Percentiles rank a stretch among this genome's conserved stretches.
These are phyloP conservation scores for Chrysolina americana DNA, from an alignment of 2,888 invertebrate species.

Conservation along the genomic window DNA sequence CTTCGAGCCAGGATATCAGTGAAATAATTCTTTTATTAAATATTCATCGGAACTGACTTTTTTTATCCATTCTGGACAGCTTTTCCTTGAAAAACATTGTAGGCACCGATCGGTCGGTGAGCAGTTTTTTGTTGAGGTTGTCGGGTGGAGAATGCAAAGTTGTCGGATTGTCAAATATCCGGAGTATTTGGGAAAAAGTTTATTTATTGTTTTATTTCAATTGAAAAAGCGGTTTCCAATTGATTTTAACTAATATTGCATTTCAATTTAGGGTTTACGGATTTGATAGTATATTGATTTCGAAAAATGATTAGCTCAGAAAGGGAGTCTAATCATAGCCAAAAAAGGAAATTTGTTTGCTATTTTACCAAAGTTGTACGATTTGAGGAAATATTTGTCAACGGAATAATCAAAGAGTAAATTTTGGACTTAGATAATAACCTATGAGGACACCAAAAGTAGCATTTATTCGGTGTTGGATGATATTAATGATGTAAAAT, in stretches of 20 bases:
- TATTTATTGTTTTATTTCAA: neutral
- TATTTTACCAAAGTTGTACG: neutral
- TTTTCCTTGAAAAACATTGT: neutral
- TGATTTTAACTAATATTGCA: neutral
- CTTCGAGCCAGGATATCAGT: too few relatives aligned
- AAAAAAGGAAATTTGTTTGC: neutral
- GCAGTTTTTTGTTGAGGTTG: neutral
- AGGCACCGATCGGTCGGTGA: neutral
- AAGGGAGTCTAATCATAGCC: neutral
- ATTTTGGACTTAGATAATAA: too few relatives aligned
- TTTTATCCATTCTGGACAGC: too few relatives aligned
- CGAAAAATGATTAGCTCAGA: neutral
- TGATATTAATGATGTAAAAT: too few relatives aligned
- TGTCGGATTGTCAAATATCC: neutral
- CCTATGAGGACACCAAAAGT: too few relatives aligned
- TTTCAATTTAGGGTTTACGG: neutral
- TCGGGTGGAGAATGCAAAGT: neutral
- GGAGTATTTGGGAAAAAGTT: neutral
- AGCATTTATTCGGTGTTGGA: too few relatives aligned
- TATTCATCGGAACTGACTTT: too few relatives aligned
- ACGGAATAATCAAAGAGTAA: too few relatives aligned
- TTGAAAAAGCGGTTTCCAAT: neutral
- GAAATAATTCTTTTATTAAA: too few relatives aligned
- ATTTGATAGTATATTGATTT: neutral
- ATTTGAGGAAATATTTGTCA: too few relatives aligned